phyloP scores from a whole-genome alignment of 2,888 invertebrate species.

The Caenorhabditis drosophilae region DNA sequence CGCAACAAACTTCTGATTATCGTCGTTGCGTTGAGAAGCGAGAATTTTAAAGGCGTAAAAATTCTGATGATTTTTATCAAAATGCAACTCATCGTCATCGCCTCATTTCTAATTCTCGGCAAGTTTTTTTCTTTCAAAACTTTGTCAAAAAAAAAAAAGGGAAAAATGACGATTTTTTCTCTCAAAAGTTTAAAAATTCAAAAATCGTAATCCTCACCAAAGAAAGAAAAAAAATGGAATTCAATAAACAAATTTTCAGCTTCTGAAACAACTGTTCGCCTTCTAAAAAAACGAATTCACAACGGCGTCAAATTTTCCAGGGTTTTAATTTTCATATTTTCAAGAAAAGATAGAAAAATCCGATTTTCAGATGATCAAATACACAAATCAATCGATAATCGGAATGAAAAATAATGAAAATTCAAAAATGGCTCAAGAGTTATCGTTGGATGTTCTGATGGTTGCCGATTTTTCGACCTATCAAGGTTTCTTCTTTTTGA shows the following conservation, averaged over 20 bases:
- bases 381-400: constrained; percentile 20
- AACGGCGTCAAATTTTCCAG: constrained; percentile 31
- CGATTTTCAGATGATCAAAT: constrained; percentile 22
- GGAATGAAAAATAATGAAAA: constrained; percentile 14
- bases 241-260: not conserved
- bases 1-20: too few relatives aligned
- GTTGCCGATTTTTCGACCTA: constrained; percentile 46
- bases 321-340: constrained; percentile 5
- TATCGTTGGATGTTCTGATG: constrained; percentile 40
- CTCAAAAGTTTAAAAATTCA: too few relatives aligned
- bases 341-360: not conserved
- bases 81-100: not conserved
- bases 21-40: too few relatives aligned
- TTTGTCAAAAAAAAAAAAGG: too few relatives aligned
- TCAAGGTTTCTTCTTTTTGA: too few relatives aligned
- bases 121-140: not conserved
- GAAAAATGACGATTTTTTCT: too few relatives aligned
- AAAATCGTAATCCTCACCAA: too few relatives aligned
- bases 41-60: too few relatives aligned
- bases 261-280: constrained; percentile 7
- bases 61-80: too few relatives aligned
- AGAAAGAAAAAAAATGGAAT: too few relatives aligned
- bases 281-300: constrained; percentile 21
- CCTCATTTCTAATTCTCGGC: not conserved
- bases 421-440: constrained; percentile 24